Percentiles rank a stretch among this genome's conserved stretches.
Conservation (phyloP, 2,797 vertebrate species). For the Acrossocheilus wenchowensis region DNA sequence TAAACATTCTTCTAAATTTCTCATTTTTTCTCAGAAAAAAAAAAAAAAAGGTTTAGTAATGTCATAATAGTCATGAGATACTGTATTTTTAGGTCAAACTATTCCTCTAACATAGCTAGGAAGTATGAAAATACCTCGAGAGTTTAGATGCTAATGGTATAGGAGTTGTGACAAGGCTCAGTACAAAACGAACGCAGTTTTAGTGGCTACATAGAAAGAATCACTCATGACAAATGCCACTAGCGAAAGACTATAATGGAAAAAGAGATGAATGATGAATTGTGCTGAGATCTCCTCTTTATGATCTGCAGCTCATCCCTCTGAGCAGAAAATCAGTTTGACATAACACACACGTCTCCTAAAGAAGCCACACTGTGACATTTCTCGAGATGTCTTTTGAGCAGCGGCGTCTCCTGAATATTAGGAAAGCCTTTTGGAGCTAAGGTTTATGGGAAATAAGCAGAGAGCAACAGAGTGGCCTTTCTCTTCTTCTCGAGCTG, state of each 20-base stretch:
- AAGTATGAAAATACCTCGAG: not conserved
- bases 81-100: not conserved
- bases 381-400: slow-evolving; percentile 46
- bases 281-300: slow-evolving; percentile 39
- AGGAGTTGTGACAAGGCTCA: not conserved
- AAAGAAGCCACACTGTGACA: slow-evolving; percentile 50
- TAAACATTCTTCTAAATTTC: not conserved
- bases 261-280: slow-evolving; percentile 42
- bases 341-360: slow-evolving; percentile 54
- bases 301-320: slow-evolving; percentile 16
- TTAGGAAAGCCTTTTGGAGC: slow-evolving; percentile 42
- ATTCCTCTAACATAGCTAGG: not conserved
- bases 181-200: not conserved
- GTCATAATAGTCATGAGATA: not conserved
- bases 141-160: not conserved
- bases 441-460: slow-evolving; percentile 61
- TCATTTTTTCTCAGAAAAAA: not conserved
- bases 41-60: not conserved
- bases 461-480: slow-evolving; percentile 55
- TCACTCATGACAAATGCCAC: slow-evolving; percentile 27
- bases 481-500: slow-evolving; percentile 53
- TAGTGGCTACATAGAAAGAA: not conserved
- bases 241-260: slow-evolving; percentile 14
- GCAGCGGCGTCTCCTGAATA: slow-evolving; percentile 51
- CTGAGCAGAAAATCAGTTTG: slow-evolving; percentile 55